Evolutionary conservation across 1,140 invertebrate species (phyloP).

Genomic region (Batillaria attramentaria): DNA sequence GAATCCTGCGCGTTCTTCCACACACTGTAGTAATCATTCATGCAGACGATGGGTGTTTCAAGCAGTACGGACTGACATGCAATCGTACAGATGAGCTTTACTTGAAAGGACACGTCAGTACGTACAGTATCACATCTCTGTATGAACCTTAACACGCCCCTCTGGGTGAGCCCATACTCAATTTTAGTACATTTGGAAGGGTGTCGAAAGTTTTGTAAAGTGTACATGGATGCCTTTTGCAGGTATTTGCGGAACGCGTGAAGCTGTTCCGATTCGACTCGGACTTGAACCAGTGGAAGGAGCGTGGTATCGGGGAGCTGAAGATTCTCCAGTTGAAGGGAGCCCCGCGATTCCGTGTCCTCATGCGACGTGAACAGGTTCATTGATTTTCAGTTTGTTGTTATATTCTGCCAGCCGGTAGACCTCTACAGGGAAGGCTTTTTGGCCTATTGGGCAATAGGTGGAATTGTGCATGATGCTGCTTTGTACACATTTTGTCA

Average conservation of each 20-base stretch:
- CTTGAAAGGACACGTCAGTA: background rate
- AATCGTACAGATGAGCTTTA: too few relatives aligned
- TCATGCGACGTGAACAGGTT: conserved; percentile 74
- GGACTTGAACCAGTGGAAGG: conserved; percentile 72
- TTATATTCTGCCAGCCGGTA: too few relatives aligned
- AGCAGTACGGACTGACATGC: background rate
- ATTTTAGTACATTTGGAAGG: too few relatives aligned
- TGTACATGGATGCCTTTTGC: conserved; percentile 23
- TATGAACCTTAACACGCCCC: background rate
- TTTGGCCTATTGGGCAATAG: too few relatives aligned
- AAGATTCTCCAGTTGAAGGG: conserved; percentile 65
- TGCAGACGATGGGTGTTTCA: too few relatives aligned
- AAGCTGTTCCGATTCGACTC: conserved; percentile 67
- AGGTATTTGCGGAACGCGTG: conserved; percentile 74
- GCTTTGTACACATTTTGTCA: background rate
- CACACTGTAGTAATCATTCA: too few relatives aligned
- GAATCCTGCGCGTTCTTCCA: too few relatives aligned
- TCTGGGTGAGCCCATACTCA: too few relatives aligned
- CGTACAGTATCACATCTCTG: background rate
- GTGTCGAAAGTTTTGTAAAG: too few relatives aligned
- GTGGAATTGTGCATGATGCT: too few relatives aligned
- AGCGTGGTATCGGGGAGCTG: conserved; percentile 73
- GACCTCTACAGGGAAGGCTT: too few relatives aligned
- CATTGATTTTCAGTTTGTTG: background rate
- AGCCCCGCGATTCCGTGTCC: conserved; percentile 56